phyloP scores from a whole-genome alignment of 1,140 invertebrate species.

The Halesus radiatus region DNA sequence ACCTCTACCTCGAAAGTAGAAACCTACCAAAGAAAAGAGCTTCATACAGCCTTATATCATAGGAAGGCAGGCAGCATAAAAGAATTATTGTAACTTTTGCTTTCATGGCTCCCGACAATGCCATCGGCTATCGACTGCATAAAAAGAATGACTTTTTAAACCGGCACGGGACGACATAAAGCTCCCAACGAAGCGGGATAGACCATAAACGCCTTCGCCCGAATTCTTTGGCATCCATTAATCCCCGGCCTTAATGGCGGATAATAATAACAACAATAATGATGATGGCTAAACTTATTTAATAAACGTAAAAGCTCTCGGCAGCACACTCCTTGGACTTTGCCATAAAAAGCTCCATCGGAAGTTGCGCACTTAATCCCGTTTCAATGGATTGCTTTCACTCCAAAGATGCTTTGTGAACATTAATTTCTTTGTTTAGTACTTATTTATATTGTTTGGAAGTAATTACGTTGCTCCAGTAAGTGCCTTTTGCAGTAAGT shows the following conservation, averaged over 20 bases:
- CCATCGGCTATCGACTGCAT: slow-evolving; percentile 51
- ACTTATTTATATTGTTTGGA: no score
- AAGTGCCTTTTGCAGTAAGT: no score
- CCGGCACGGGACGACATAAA: slow-evolving; percentile 54
- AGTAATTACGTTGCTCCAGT: no score
- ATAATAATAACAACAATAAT: slow-evolving; percentile 47
- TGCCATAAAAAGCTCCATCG: slow-evolving; percentile 25
- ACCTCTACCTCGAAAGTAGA: background rate
- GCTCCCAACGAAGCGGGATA: slow-evolving; percentile 55
- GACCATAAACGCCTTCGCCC: slow-evolving; percentile 54
- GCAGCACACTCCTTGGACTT: slow-evolving; percentile 46
- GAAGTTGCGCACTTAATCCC: background rate
- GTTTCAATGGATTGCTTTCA: no score
- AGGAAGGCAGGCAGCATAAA: background rate
- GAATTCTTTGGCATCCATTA: slow-evolving; percentile 54
- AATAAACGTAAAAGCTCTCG: slow-evolving; percentile 59
- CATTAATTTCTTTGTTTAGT: no score
- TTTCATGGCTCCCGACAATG: slow-evolving; percentile 36
- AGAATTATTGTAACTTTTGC: slow-evolving; percentile 35
- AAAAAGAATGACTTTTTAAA: slow-evolving; percentile 56
- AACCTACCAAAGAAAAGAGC: background rate
- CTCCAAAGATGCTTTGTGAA: no score
- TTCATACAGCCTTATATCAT: background rate
- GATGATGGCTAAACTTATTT: slow-evolving; percentile 55
- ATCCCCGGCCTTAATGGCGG: slow-evolving; percentile 53